Percentiles rank a stretch among this genome's conserved stretches.
phyloP scores from a whole-genome alignment of 1,140 invertebrate species.

The Micrasema minimum region DNA sequence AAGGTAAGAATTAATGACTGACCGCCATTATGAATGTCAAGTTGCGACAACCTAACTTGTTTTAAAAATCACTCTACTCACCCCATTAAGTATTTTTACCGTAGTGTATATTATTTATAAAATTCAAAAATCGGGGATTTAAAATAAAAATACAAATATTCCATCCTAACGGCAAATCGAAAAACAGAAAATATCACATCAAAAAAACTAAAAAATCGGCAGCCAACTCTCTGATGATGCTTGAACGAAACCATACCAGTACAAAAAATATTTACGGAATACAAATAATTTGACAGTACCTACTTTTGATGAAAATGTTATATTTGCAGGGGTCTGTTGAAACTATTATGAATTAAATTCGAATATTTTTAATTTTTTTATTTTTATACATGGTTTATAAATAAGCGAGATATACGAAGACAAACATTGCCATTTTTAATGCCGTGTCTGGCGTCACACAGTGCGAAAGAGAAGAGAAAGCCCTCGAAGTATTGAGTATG shows the following conservation, averaged over 20 bases:
- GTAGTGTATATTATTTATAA: slow-evolving; percentile 35
- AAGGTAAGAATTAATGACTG: slow-evolving; percentile 44
- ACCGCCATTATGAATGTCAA: slow-evolving; percentile 50
- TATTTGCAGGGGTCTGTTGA: too few relatives aligned
- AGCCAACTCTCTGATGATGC: slow-evolving; percentile 44
- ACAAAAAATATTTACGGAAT: slow-evolving; percentile 12
- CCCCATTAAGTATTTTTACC: slow-evolving; percentile 41
- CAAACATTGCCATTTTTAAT: too few relatives aligned
- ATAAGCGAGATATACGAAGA: too few relatives aligned
- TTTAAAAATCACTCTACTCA: slow-evolving; percentile 36
- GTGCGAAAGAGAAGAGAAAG: too few relatives aligned
- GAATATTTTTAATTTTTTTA: too few relatives aligned
- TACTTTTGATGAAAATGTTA: too few relatives aligned
- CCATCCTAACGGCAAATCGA: slow-evolving; percentile 41
- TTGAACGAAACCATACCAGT: slow-evolving; percentile 37
- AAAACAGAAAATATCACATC: slow-evolving; percentile 47
- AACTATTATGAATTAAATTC: too few relatives aligned
- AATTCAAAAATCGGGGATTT: slow-evolving; percentile 23
- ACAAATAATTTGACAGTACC: too few relatives aligned
- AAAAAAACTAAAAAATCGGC: slow-evolving; percentile 47
- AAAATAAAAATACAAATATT: slow-evolving; percentile 40
- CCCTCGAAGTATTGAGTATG: too few relatives aligned
- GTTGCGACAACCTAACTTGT: slow-evolving; percentile 47
- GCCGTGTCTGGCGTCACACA: too few relatives aligned
- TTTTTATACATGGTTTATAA: too few relatives aligned